phyloP scores from a whole-genome alignment of 2,888 invertebrate species.

The Pollenia amentaria region DNA sequence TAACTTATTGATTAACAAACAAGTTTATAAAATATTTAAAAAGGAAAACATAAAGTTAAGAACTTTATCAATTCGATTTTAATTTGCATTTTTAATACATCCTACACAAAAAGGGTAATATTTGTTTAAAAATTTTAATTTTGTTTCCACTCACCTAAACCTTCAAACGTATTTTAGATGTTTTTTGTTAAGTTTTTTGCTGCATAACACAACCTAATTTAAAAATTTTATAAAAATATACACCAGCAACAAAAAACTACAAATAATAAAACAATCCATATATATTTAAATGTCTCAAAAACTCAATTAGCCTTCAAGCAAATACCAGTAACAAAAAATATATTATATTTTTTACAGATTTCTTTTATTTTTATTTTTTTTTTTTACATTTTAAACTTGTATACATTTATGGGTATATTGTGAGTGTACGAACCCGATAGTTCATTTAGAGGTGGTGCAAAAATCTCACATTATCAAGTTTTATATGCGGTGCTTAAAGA shows the following conservation, averaged over 20 bases:
- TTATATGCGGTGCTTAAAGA: no score
- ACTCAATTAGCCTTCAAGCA: conserved; percentile 68
- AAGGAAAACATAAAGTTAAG: not conserved
- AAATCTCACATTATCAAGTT: no score
- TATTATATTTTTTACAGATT: conserved; percentile 16
- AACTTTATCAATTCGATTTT: not conserved
- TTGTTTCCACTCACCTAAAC: no score
- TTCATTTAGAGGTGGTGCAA: no score
- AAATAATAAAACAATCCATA: not conserved
- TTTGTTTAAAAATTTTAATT: not conserved
- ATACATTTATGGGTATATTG: conserved; percentile 9
- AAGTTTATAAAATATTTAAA: conserved; percentile 12
- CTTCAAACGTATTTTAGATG: no score
- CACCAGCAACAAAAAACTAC: not conserved
- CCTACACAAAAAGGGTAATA: conserved; percentile 34
- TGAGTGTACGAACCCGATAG: not conserved
- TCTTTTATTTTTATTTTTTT: not conserved
- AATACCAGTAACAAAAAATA: conserved; percentile 43
- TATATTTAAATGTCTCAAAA: conserved; percentile 62
- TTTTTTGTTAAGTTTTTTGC: not conserved
- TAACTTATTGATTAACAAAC: conserved; percentile 9
- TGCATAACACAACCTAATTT: conserved; percentile 3
- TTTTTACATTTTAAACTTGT: conserved; percentile 16
- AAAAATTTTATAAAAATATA: not conserved
- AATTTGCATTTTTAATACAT: conserved; percentile 11